Conservation (phyloP, 2,797 vertebrate species). For the Limnodromus scolopaceus region DNA sequence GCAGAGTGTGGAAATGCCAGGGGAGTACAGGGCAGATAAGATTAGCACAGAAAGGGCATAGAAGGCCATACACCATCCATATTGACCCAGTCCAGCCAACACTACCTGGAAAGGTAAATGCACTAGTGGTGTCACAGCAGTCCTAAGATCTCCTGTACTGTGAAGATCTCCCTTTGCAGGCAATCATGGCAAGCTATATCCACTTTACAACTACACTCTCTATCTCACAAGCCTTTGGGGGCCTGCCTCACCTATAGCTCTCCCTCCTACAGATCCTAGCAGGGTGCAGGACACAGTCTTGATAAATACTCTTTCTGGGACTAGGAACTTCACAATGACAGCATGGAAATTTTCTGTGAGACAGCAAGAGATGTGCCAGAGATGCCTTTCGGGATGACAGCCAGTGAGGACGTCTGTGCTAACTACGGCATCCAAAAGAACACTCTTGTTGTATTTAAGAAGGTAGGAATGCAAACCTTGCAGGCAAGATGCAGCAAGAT, state of each 20-base stretch:
- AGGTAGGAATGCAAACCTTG: slow-evolving; percentile 75
- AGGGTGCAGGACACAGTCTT: background rate
- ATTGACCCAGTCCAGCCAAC: background rate
- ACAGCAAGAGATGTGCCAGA: slow-evolving; percentile 86
- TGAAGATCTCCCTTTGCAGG: background rate
- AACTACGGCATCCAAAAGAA: slow-evolving; percentile 79
- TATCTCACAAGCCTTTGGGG: background rate
- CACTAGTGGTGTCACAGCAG: background rate
- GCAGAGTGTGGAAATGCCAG: background rate
- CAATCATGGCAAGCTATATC: background rate
- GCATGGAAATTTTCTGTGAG: slow-evolving; percentile 80
- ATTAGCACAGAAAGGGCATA: accelerated
- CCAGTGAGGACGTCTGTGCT: slow-evolving; percentile 68
- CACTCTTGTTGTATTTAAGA: slow-evolving; percentile 84
- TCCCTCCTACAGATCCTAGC: background rate
- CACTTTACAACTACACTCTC: background rate
- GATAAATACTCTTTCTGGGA: background rate
- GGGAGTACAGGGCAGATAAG: background rate
- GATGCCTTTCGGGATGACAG: slow-evolving; percentile 82
- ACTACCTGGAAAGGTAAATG: background rate
- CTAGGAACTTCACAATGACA: slow-evolving; percentile 82
- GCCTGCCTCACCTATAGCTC: background rate
- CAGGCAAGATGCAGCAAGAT: background rate
- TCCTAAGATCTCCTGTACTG: background rate
- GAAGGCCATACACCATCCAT: background rate